Base-by-base conservation (phyloP, 1,140 invertebrate genomes). In the Dermatophagoides farinae region DNA sequence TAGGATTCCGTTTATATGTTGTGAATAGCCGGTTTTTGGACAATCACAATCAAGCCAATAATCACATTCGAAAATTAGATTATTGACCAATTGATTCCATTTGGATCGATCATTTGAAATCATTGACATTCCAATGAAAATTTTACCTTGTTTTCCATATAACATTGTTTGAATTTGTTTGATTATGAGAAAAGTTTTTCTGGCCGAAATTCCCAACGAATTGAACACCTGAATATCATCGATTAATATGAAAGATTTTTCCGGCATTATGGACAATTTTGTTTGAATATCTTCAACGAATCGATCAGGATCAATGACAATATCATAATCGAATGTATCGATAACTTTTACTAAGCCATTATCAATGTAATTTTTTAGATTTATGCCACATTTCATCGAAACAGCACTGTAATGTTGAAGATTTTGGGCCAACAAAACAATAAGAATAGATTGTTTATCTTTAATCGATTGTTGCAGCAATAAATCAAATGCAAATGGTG, bases 401-500 rank as follows among this genome's bases (percentile, higher is more conserved):
- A 55, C 53, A 18, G 53, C 53, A 20, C 31, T 55, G 25, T 55
- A 55, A 44, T 55, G 53, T n/a, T 23, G 14, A 14, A 14, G 25
- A 44, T 44, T 44, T 23, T 55, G 53, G 2, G 12, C 38, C 16
- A 55, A 25, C 38, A 55, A 25, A 4, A 31, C 31, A 11, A 55
- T 14, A 14, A 55, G 38, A 16, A 12, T 23, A 38, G 31, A 38
- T n/a, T 55, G 53, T 6, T 4, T 16, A 16, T 14, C 14, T 55
- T 55, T 55, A 4, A 38, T 31, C 1, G 12, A 44, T 20, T 39
- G 41, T 23, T 55, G 53, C 5, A 55, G 14, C 38, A 55, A 41
- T 5, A 55, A 14, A 39, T 55, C 53, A 38, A 55, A 55, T 18
- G 53, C 53, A 40, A 55, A 55, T 14, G 53, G 53, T 55, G 14